These are phyloP conservation scores for Pseudochirops cupreus DNA, from an alignment of 2,797 vertebrate genomes.

Conservation along the genomic window DNA sequence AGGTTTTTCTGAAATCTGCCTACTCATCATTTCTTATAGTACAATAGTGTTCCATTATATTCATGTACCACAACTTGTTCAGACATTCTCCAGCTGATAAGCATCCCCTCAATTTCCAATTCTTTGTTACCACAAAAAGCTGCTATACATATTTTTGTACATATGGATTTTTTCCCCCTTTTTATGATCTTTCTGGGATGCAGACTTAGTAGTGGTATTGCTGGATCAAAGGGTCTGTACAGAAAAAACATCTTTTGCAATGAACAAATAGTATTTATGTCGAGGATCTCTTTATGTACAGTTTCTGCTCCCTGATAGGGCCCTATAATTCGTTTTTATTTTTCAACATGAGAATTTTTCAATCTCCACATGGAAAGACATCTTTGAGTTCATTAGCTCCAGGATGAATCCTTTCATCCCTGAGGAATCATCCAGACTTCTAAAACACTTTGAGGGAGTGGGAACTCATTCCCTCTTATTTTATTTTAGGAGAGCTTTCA, in stretches of 20 bases:
- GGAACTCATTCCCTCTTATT: neutral
- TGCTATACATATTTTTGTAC: too few species aligned
- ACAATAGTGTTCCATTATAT: too few species aligned
- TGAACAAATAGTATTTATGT: neutral
- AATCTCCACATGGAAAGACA: neutral
- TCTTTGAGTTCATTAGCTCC: neutral
- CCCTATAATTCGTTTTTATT: neutral
- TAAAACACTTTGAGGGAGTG: neutral
- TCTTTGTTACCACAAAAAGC: too few species aligned
- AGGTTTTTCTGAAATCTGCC: too few species aligned
- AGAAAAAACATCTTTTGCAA: neutral
- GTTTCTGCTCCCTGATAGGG: constrained; percentile 34
- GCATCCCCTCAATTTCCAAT: too few species aligned
- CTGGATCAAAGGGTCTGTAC: too few species aligned
- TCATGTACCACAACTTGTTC: too few species aligned
- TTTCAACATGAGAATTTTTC: neutral
- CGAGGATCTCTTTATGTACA: neutral
- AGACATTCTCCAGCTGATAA: too few species aligned
- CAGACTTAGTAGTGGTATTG: too few species aligned
- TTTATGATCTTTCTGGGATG: too few species aligned
- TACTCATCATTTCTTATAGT: too few species aligned
- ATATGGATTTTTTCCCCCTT: too few species aligned
- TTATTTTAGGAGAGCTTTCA: neutral
- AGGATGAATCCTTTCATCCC: neutral
- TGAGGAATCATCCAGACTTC: neutral